These are phyloP conservation scores for Vireo altiloquus DNA, from an alignment of 2,113 vertebrate genomes.

Conservation along the genomic window DNA sequence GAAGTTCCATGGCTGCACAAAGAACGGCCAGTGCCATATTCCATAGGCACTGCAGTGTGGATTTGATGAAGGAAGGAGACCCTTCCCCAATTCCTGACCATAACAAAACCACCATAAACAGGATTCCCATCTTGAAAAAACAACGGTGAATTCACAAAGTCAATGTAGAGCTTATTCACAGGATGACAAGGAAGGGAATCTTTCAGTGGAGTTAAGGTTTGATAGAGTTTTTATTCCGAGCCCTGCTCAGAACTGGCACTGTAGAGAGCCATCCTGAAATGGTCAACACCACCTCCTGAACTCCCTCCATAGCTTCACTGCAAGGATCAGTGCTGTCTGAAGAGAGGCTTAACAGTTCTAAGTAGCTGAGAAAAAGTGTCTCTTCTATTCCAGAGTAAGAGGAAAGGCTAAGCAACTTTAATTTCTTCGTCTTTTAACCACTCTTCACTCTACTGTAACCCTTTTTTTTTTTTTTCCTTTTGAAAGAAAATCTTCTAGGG, in stretches of 20 bases:
- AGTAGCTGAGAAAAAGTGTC: too few species aligned
- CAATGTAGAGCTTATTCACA: neutral
- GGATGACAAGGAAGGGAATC: neutral
- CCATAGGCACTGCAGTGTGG: neutral
- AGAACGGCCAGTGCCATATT: neutral
- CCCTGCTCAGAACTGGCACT: too few species aligned
- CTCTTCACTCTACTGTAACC: too few species aligned
- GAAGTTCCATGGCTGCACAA: neutral
- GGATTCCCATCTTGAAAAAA: neutral
- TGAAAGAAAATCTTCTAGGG: neutral
- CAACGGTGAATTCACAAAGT: too few species aligned
- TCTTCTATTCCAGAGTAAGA: too few species aligned
- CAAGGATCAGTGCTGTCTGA: too few species aligned
- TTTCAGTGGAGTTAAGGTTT: neutral
- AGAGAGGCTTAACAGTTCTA: too few species aligned
- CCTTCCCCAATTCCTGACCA: neutral
- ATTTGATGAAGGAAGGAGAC: neutral
- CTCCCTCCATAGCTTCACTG: too few species aligned
- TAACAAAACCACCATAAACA: neutral
- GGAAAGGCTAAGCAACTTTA: too few species aligned
- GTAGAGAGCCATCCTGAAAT: too few species aligned
- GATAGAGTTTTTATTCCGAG: neutral
- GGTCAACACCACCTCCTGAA: too few species aligned
- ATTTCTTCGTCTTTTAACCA: too few species aligned
- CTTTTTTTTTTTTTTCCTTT: neutral